Evolutionary conservation across 2,113 vertebrate genomes (phyloP).

Genomic region (Chrysochloris asiatica): DNA sequence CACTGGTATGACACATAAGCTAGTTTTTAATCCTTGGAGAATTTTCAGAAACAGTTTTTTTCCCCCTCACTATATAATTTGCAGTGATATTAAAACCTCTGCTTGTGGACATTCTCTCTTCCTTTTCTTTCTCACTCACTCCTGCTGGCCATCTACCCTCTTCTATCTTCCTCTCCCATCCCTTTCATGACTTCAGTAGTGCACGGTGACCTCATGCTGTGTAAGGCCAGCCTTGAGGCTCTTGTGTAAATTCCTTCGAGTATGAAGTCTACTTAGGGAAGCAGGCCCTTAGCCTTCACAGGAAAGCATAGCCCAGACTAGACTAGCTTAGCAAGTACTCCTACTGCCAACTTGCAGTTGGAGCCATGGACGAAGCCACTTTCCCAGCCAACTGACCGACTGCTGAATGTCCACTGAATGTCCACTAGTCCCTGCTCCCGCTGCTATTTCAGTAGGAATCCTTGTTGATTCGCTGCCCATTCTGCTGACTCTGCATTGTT

Average conservation of each 20-base stretch:
- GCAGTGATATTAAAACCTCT: neutral
- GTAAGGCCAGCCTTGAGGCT: conserved; percentile 32
- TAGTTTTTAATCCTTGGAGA: conserved; percentile 35
- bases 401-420: conserved; percentile 19
- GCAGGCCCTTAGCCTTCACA: neutral
- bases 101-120: neutral
- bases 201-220: conserved; percentile 48
- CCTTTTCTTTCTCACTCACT: conserved; percentile 29
- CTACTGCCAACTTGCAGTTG: conserved; percentile 11
- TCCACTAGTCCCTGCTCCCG: conserved; percentile 32
- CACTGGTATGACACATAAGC: conserved; percentile 28
- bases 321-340: conserved; percentile 10
- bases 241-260: conserved; percentile 30
- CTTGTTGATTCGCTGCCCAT: conserved; percentile 57
- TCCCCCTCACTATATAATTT: conserved; percentile 23
- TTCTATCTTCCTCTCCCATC: conserved; percentile 75
- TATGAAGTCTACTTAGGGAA: neutral
- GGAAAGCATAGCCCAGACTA: neutral
- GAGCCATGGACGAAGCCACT: neutral
- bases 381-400: neutral
- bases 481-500: conserved; percentile 79
- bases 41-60: conserved; percentile 42
- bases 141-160: conserved; percentile 56
- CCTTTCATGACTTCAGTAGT: conserved; percentile 57
- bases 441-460: conserved; percentile 55